These are phyloP conservation scores for Hyperoodon ampullatus DNA, from an alignment of 2,113 vertebrate genomes.

Conservation along the genomic window DNA sequence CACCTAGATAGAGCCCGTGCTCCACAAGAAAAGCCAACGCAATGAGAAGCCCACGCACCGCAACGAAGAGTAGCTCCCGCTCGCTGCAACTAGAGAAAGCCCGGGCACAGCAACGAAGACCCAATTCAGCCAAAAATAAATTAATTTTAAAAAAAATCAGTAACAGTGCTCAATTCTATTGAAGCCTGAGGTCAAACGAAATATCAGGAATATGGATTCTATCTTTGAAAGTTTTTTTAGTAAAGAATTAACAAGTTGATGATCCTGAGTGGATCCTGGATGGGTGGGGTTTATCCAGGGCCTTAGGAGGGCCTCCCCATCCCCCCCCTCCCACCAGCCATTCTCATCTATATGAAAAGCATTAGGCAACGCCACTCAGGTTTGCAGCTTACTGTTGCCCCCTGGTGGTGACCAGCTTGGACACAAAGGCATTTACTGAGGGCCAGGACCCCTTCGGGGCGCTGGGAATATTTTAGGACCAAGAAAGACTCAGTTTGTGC, in stretches of 20 bases:
- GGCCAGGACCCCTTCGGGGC: fast-evolving
- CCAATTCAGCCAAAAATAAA: too few species aligned
- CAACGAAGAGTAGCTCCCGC: too few species aligned
- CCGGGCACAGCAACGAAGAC: too few species aligned
- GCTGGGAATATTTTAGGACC: background rate
- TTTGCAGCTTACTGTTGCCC: background rate
- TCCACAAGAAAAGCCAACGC: too few species aligned
- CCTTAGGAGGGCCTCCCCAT: background rate
- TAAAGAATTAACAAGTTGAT: background rate
- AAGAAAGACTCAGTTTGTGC: background rate
- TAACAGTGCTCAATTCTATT: background rate
- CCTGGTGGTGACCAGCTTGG: background rate
- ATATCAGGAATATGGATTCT: background rate
- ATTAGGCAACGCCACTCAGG: fast-evolving
- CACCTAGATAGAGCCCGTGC: too few species aligned
- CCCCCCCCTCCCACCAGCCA: too few species aligned
- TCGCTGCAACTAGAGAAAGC: too few species aligned
- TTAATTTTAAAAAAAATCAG: background rate
- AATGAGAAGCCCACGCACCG: too few species aligned
- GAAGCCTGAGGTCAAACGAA: background rate
- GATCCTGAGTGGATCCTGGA: background rate
- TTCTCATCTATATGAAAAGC: background rate
- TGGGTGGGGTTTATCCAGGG: background rate
- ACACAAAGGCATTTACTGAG: background rate
- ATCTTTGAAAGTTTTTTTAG: background rate